Base-by-base conservation (phyloP, 2,888 invertebrate genomes). In the Cremastinae sp. region DNA sequence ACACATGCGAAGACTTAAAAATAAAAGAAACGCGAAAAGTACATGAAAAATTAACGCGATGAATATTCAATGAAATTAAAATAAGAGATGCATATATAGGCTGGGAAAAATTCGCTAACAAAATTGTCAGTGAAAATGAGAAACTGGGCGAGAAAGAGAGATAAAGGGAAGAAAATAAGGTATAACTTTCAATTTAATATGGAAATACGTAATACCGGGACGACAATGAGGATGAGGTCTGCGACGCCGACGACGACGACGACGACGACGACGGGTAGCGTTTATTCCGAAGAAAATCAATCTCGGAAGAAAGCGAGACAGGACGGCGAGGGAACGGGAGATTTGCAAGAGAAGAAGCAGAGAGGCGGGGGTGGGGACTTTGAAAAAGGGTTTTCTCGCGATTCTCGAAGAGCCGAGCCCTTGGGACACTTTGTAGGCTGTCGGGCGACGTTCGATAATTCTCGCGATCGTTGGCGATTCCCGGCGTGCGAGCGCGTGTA, bases 281-380 rank as follows among this genome's bases (percentile, higher is more conserved):
- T 28, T 28, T 28, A 28, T 28, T 28, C 28, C 28, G 28, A 28
- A 28, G 82, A 79, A 87, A 87, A 87, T 87, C 86, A 87, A 87
- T 87, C 86, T 85, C 80, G 81, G 84, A 87, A 87, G 86, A 87
- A 87, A 86, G 83, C 84, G 83, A 83, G 28, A 28, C 28, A 28
- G 5, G 28, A 28, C 28, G 28, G 28, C 2, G 28, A 28, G 28
- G 28, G 28, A n/a, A n/a, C 28, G 28, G 28, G 2, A 5, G 28
- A 28, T 28, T 28, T 28, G 5, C 84, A 86, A 82, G 83, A 84
- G 83, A 83, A 22, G 28, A 18, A 43, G 58, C 3, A 81, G 81
- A 78, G 74, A 80, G 51, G 10, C 28, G 47, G 34, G 69, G 38
- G 54, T 20, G 54, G 12, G 43, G 70, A 78, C 73, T 72, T 66